phyloP scores from a whole-genome alignment of 2,888 invertebrate species.

The Schrankia costaestrigalis region DNA sequence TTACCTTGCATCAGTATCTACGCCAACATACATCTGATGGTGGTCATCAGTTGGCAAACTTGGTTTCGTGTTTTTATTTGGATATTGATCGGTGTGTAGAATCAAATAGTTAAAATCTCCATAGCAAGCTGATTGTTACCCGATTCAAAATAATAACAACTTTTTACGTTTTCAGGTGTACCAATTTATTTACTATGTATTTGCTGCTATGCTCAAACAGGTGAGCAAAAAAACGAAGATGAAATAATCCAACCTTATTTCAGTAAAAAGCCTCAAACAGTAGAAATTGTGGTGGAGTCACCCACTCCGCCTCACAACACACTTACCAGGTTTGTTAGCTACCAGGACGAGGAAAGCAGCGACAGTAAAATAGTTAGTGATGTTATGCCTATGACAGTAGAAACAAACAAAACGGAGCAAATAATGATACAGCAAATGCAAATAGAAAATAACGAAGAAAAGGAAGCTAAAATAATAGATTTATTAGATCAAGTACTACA shows the following conservation, averaged over 20 bases:
- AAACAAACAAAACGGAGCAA: slow-evolving; percentile 46
- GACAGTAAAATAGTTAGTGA: slow-evolving; percentile 32
- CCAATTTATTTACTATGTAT: slow-evolving; percentile 61
- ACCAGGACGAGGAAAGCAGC: too few relatives aligned
- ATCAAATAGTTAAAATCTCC: too few relatives aligned
- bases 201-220: slow-evolving; percentile 51
- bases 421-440: slow-evolving; percentile 53
- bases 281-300: slow-evolving; percentile 66
- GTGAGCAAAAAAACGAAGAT: slow-evolving; percentile 36
- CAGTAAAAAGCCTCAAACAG: slow-evolving; percentile 42
- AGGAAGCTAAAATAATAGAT: slow-evolving; percentile 74
- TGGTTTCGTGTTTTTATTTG: slow-evolving; percentile 93
- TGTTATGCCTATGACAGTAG: slow-evolving; percentile 36
- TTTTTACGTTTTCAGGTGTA: slow-evolving; percentile 47
- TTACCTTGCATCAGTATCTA: slow-evolving; percentile 90
- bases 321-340: too few relatives aligned
- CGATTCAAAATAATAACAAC: neutral
- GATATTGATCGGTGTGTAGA: slow-evolving; percentile 86
- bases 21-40: slow-evolving; percentile 92
- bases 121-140: neutral
- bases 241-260: slow-evolving; percentile 30
- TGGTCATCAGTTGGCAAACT: slow-evolving; percentile 87
- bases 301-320: slow-evolving; percentile 69
- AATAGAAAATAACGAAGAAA: slow-evolving; percentile 64
- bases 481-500: slow-evolving; percentile 71